Percentiles rank a stretch among this genome's conserved stretches.
Conservation (phyloP, 2,888 invertebrate genomes). For the Nomada fucata region DNA sequence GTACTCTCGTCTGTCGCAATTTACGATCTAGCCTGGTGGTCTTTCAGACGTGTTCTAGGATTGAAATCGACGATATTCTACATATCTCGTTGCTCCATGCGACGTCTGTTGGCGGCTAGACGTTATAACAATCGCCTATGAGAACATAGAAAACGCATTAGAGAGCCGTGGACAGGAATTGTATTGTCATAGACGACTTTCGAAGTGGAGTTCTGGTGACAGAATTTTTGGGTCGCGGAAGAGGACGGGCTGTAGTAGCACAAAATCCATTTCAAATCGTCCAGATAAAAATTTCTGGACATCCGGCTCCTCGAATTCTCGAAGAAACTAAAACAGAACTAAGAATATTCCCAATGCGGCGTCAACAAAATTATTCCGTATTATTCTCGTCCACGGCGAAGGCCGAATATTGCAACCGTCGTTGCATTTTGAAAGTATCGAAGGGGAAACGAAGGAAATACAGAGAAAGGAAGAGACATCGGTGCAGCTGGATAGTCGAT, state of each 20-base stretch:
- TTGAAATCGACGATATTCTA: conserved; percentile 46
- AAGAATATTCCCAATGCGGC: too few relatives aligned
- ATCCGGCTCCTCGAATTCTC: too few relatives aligned
- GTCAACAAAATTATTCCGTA: too few relatives aligned
- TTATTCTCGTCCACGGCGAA: conserved; percentile 27
- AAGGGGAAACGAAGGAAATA: conserved; percentile 29
- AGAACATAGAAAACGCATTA: conserved; percentile 44
- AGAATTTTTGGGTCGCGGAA: not conserved
- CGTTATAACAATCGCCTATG: conserved; percentile 9
- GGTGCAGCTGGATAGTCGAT: conserved; percentile 63
- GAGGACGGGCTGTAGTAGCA: too few relatives aligned
- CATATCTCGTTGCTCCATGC: conserved; percentile 16
- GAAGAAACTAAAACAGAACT: too few relatives aligned
- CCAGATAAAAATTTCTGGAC: too few relatives aligned
- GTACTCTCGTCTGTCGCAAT: conserved; percentile 80
- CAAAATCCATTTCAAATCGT: too few relatives aligned
- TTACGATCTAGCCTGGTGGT: conserved; percentile 56
- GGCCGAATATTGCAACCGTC: conserved; percentile 61
- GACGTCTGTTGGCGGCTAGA: not conserved
- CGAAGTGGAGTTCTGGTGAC: not conserved
- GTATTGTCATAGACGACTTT: not conserved
- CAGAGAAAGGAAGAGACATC: conserved; percentile 32
- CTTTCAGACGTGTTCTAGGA: conserved; percentile 49
- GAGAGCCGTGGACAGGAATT: not conserved
- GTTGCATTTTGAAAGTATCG: conserved; percentile 66